A percentile compares a stretch with the other conserved stretches of the same genome.
Evolutionary conservation across 2,113 vertebrate species (phyloP).

Genomic region (Cryptotis parvus): DNA sequence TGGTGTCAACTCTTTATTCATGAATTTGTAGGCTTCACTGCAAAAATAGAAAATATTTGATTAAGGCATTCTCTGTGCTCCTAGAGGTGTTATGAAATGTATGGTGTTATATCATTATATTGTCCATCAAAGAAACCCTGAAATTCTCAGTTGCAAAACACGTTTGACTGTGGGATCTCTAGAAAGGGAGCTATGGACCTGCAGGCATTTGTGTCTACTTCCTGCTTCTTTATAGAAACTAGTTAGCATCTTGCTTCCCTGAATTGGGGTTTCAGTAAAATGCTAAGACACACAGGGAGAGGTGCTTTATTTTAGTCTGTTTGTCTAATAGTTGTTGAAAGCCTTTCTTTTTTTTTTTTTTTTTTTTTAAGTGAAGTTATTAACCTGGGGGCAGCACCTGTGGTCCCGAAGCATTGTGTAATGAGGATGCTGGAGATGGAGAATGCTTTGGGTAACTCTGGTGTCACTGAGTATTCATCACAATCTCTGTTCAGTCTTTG

Average conservation of each 20-base stretch:
- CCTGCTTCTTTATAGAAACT: not conserved
- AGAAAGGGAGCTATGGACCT: not conserved
- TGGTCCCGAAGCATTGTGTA: constrained; percentile 19
- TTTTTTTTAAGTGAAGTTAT: constrained; percentile 48
- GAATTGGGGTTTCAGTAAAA: constrained; percentile 50
- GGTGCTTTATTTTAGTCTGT: constrained; percentile 36
- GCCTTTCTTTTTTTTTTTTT: constrained; percentile 13
- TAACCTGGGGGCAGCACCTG: not conserved
- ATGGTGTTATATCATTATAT: not conserved
- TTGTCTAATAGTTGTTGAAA: constrained; percentile 43
- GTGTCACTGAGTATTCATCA: not conserved
- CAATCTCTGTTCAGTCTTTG: not conserved
- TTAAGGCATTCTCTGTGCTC: not conserved
- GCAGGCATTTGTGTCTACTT: constrained; percentile 6
- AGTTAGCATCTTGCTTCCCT: not conserved
- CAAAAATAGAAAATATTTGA: constrained; percentile 31
- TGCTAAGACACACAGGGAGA: not conserved
- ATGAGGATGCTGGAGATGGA: constrained; percentile 48
- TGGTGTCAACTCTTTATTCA: constrained; percentile 23
- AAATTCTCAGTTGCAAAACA: not conserved
- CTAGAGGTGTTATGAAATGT: not conserved
- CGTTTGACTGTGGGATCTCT: constrained; percentile 18
- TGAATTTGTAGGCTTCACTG: constrained; percentile 32
- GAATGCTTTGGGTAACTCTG: constrained; percentile 31
- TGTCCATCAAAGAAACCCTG: constrained; percentile 11